Evolutionary conservation across 2,113 vertebrate genomes (phyloP), one percentile per base, ranked within the genome.

Genomic region (Lichenostomus cassidix): DNA sequence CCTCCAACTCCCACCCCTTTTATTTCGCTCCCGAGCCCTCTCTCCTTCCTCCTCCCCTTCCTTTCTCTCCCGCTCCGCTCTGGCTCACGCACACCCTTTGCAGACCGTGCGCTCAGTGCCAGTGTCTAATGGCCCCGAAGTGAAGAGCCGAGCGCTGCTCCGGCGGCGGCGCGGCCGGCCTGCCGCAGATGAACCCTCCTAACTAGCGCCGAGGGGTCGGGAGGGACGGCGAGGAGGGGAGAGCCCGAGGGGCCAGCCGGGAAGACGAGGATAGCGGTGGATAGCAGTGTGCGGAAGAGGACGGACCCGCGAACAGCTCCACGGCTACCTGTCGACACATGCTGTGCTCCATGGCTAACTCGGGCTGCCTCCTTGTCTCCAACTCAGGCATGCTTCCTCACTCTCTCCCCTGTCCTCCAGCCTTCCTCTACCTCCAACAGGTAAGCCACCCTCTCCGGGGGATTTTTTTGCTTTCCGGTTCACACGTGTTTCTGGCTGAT

Each of bases 271-370:
- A 95, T 91, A 90, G 87, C 79, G 64, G 87, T 90, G 87, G 79
- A 55, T 81, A 91, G 96, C 92, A 35, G 94, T 94, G 95, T 92
- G 95, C 90, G 78, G 96, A 96, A 96, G 97, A 96, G 91, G 96
- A 96, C 85, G 93, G 94, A 96, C 95, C 87, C 91, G 97, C 94
- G 63, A 95, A 95, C 97, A 96, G 97, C 97, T 96, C 92, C 96
- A 96, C 97, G 97, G 97, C 97, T 97, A 96, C 97, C 96, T 92
- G 97, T 96, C 97, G 95, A 97, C 99, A 98, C 98, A 99, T 99
- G 99, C 99, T 99, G 98, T 99, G 99, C 98, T 99, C 98, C 97
- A 99, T 99, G 99, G 98, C 98, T 93, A 99, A 99, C 98, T 99
- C 99, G 90, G 98, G 99, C 98, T 99, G 99, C 97, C 98, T 99